Evolutionary conservation across 2,113 vertebrate species (phyloP).

Genomic region (Dasyornis broadbenti): DNA sequence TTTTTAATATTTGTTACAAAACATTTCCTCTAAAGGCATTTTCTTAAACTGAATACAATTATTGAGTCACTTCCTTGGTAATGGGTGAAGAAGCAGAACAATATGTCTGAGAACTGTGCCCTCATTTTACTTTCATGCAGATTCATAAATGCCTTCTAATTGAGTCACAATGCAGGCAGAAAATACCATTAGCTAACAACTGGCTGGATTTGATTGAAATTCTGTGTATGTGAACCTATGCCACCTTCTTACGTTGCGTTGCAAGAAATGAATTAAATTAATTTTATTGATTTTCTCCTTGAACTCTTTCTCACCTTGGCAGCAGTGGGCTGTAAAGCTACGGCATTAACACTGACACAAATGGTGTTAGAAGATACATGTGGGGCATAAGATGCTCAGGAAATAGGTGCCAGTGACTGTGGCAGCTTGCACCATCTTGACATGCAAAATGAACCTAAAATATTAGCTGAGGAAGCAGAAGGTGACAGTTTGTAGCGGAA

Average conservation of each 20-base stretch:
- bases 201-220: constrained; percentile 7
- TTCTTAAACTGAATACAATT: constrained; percentile 5
- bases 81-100: constrained; percentile 36
- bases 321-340: background rate
- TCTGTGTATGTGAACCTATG: background rate
- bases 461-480: constrained; percentile 39
- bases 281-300: background rate
- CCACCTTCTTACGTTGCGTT: background rate
- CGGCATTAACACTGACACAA: background rate
- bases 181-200: background rate
- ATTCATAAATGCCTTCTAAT: constrained; percentile 32
- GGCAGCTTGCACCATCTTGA: background rate
- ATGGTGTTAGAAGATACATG: background rate
- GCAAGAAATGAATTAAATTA: background rate
- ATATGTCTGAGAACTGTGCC: background rate
- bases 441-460: constrained; percentile 40
- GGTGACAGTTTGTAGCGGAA: constrained; percentile 30
- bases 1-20: background rate
- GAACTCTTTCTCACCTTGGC: background rate
- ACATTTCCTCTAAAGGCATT: constrained; percentile 2
- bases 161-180: constrained; percentile 27
- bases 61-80: constrained; percentile 26
- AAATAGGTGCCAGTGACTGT: background rate
- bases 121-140: constrained; percentile 30
- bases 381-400: background rate